Percentiles rank a stretch among this genome's conserved stretches.
These are phyloP conservation scores for Gopherus flavomarginatus DNA, from an alignment of 2,113 vertebrate genomes.

Conservation along the genomic window DNA sequence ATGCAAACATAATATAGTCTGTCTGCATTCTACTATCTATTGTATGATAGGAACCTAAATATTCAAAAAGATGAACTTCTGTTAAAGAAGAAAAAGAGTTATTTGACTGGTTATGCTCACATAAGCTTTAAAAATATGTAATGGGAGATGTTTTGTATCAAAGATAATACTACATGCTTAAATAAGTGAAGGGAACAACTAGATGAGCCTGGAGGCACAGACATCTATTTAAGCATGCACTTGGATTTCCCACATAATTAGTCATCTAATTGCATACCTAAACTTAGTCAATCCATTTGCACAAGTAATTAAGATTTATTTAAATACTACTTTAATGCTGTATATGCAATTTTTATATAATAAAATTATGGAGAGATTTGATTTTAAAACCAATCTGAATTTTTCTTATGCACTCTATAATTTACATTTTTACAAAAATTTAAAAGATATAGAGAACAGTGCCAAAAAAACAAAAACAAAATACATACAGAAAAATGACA, in stretches of 20 bases:
- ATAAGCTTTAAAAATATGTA: constrained; percentile 62
- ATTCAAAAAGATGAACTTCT: neutral
- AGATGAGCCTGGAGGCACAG: constrained; percentile 69
- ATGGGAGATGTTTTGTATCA: constrained; percentile 63
- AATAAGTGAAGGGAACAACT: constrained; percentile 72
- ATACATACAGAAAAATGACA: neutral
- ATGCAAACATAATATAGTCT: neutral
- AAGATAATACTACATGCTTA: constrained; percentile 68
- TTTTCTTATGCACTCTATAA: neutral
- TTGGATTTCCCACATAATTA: constrained; percentile 77
- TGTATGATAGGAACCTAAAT: neutral
- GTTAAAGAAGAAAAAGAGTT: neutral
- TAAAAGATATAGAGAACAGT: neutral
- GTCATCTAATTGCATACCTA: constrained; percentile 73
- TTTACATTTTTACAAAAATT: neutral
- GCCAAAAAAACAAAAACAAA: neutral
- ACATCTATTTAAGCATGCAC: constrained; percentile 74
- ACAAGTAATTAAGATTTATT: constrained; percentile 76
- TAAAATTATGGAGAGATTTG: constrained; percentile 32
- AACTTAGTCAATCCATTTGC: constrained; percentile 70
- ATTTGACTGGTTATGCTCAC: constrained; percentile 63
- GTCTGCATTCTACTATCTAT: neutral
- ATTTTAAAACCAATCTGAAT: constrained; percentile 18
- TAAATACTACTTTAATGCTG: constrained; percentile 63
- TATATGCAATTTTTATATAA: constrained; percentile 62